phyloP scores from a whole-genome alignment of 2,113 vertebrate species.

The Hipposideros armiger region DNA sequence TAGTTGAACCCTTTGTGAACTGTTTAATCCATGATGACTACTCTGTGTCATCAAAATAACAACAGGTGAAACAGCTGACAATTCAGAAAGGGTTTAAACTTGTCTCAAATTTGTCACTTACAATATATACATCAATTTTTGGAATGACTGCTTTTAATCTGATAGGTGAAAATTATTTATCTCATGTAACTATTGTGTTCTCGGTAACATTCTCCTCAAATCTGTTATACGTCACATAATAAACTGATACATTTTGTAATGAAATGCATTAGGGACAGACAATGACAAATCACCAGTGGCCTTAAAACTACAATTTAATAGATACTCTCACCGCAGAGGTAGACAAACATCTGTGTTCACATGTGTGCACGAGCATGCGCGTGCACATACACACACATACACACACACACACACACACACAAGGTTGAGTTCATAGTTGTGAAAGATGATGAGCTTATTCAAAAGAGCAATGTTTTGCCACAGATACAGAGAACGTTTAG shows the following conservation, averaged over 20 bases:
- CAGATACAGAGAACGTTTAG: not conserved
- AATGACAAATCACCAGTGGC: not conserved
- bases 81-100: not conserved
- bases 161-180: not conserved
- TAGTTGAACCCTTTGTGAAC: not conserved
- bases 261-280: not conserved
- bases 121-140: not conserved
- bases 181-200: not conserved
- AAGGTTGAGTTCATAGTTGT: not conserved
- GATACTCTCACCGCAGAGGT: not conserved
- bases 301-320: not conserved
- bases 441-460: not conserved
- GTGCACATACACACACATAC: accelerated
- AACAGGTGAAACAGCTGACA: not conserved
- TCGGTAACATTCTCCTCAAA: not conserved
- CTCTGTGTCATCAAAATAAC: not conserved
- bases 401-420: too few relatives aligned
- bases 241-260: not conserved
- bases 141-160: not conserved
- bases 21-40: not conserved
- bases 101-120: not conserved
- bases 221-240: not conserved
- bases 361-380: accelerated
- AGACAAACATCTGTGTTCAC: not conserved
- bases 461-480: not conserved